Base-by-base conservation (phyloP, 2,797 vertebrate genomes). In the Coregonus sp. region DNA sequence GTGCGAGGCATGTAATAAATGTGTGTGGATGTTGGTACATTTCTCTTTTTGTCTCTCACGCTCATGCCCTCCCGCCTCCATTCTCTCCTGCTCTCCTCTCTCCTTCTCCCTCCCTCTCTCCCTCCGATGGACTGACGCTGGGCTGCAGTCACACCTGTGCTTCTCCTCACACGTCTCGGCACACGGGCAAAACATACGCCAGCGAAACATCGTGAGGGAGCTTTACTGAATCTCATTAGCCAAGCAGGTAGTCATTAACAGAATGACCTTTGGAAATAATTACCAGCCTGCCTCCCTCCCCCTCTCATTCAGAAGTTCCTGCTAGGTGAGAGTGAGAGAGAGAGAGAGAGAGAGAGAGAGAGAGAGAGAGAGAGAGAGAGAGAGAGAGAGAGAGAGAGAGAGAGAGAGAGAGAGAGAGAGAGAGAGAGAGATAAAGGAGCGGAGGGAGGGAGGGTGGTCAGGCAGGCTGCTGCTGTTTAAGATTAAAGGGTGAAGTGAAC, bases 231-330 rank as follows among this genome's bases (percentile, higher is more conserved):
- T 96, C 96, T 96, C 97, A 98, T 98, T 99, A 97, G 96, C 95
- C 93, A 95, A 95, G 93, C 93, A 96, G 95, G 91, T 96, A 98
- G 94, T 98, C 94, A 97, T 98, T 98, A 99, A 96, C 96, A 97
- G 95, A 93, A 92, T 96, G 96, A 97, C 97, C 96, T 99, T 97
- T 98, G 95, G 93, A 98, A 96, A 98, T 98, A 97, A 97, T 97
- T 97, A 97, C 95, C 95, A 96, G 93, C 92, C 92, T 93, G 92
- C 92, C 31, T 52, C 88, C 86, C 92, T 84, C 83, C 81, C 40
- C 40, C 9, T 47, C 80, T 92, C 91, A 93, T 94, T 95, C 92
- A 94, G 88, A 93, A 93, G 86, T 90, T 94, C 84, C 89, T 80
- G 91, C 87, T 90, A 84, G 89, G 86, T 91, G 90, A 89, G 78